phyloP scores from a whole-genome alignment of 2,797 vertebrate species.

The Coreius guichenoti region DNA sequence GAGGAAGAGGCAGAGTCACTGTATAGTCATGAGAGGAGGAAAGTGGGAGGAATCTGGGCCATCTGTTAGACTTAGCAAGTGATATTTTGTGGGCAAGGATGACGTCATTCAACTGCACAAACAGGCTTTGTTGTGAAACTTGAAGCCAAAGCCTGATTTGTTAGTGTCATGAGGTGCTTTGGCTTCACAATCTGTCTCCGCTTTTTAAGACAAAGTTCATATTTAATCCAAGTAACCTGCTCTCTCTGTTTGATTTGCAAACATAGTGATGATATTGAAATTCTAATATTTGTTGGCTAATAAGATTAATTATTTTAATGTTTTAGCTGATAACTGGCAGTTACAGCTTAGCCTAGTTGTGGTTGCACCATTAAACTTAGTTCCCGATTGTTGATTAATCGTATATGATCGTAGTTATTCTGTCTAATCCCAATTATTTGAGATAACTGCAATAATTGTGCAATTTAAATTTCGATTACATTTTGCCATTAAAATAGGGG shows the following conservation, averaged over 20 bases:
- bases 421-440: neutral
- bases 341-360: neutral
- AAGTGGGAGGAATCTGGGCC: conserved; percentile 57
- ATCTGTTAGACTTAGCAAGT: conserved; percentile 58
- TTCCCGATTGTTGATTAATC: neutral
- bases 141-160: conserved; percentile 37
- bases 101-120: conserved; percentile 40
- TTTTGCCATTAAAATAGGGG: too few relatives aligned
- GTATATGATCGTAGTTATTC: neutral
- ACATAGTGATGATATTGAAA: neutral
- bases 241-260: neutral
- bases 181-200: conserved; percentile 9
- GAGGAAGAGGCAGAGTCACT: conserved; percentile 51
- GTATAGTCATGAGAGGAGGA: conserved; percentile 54
- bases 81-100: conserved; percentile 49
- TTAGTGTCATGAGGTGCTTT: conserved; percentile 14
- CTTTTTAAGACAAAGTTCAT: conserved; percentile 26
- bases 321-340: neutral
- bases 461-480: too few relatives aligned
- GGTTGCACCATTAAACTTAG: neutral
- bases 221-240: conserved; percentile 18
- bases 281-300: neutral
- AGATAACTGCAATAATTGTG: neutral
- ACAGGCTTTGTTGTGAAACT: conserved; percentile 27
- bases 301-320: neutral